Base-by-base conservation (phyloP, 2,797 vertebrate species). In the Psittacula derbiana region DNA sequence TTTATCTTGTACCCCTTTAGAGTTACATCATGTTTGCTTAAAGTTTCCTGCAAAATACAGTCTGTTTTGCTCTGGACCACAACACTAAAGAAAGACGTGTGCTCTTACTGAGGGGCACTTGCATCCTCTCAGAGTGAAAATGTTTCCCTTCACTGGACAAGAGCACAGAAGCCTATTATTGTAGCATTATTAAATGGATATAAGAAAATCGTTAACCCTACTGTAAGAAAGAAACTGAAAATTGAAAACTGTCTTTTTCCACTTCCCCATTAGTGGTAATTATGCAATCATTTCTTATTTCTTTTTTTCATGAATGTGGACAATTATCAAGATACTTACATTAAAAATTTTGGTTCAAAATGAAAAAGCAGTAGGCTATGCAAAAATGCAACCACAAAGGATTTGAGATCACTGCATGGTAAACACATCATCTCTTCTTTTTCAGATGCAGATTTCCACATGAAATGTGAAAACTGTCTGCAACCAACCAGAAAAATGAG, bases 381-480 rank as follows among this genome's bases (percentile, higher is more conserved):
- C 27, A 61, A 65, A 65, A 67, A 16, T 20, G 38, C 8, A 75
- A 25, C 36, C 64, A 73, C 20, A 94, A 95, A 82, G 24, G 50
- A 81, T 82, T 73, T 82, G 43, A 84, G 53, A 86, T 85, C 69
- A 75, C 36, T 65, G 46, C 30, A 79, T 38, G 20, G 43, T 47
- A 89, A 92, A 80, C 11, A 92, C 31, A 91, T 33, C 9, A 86
- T 25, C 38, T 72, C 52, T 47, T 85, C 82, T 76, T 91, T 85
- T 84, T 90, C 79, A 93, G 50, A 93, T 90, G 93, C n/a, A 94
- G 85, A 95, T 97, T 86, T 55, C 41, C 25, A 66, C 31, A 82
- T 47, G 36, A 75, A 88, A 92, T 52, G 23, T 80, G 84, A 73
- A 92, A 70, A 58, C 30, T 70, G 36, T 70, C 71, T 73, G 31